Percentiles rank a stretch among this genome's conserved stretches.
Conservation (phyloP, 1,140 invertebrate genomes). For the Ostrea denselamellosa region DNA sequence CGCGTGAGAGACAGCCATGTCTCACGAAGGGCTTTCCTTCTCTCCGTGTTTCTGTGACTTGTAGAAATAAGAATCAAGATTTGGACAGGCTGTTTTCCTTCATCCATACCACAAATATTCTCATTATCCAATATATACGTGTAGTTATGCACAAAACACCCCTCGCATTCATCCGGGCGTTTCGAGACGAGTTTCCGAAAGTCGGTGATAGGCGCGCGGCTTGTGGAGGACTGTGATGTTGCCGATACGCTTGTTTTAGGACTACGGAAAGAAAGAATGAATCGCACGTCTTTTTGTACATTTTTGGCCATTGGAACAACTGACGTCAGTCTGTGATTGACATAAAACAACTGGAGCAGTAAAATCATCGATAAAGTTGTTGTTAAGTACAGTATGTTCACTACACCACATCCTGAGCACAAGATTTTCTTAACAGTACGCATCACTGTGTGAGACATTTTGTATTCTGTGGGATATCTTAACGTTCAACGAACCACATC, state of each 20-base stretch:
- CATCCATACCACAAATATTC: background rate
- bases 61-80: slow-evolving; percentile 16
- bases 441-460: background rate
- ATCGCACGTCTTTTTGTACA: background rate
- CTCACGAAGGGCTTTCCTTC: slow-evolving; percentile 50
- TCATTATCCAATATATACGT: slow-evolving; percentile 39
- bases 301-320: background rate
- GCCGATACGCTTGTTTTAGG: background rate
- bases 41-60: background rate
- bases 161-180: background rate
- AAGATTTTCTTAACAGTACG: background rate
- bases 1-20: slow-evolving; percentile 55
- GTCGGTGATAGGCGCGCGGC: background rate
- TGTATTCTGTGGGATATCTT: background rate
- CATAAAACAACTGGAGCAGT: background rate
- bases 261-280: background rate
- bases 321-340: background rate
- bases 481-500: background rate
- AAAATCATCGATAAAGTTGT: background rate
- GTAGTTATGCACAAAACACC: slow-evolving; percentile 23
- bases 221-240: background rate
- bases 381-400: background rate
- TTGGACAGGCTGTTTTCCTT: background rate
- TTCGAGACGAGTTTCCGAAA: background rate
- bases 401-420: background rate